Percentiles rank a stretch among this genome's conserved stretches.
Conservation (phyloP, 2,797 vertebrate species). For the Hephaestus fuliginosus region DNA sequence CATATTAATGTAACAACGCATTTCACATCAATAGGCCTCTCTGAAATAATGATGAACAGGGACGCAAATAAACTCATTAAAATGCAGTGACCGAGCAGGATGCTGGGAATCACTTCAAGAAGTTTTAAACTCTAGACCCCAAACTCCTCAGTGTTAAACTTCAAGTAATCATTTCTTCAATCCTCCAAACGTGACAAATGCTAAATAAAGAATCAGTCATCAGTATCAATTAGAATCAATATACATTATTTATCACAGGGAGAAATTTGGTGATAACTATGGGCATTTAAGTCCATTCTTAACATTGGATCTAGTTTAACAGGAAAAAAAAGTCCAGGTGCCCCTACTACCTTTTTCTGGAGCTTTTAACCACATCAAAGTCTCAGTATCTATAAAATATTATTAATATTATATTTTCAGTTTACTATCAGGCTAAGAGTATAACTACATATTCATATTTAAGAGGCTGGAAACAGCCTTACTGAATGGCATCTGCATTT, state of each 20-base stretch:
- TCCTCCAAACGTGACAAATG: slow-evolving; percentile 4
- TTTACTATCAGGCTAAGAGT: not conserved
- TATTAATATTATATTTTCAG: no score
- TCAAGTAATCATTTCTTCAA: not conserved
- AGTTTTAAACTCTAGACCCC: slow-evolving; percentile 29
- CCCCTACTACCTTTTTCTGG: not conserved
- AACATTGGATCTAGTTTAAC: not conserved
- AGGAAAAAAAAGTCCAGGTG: not conserved
- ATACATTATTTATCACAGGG: no score
- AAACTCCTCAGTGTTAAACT: slow-evolving; percentile 21
- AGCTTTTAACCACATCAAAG: not conserved
- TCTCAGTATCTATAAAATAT: not conserved
- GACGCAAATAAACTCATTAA: slow-evolving; percentile 70
- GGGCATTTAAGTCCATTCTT: not conserved
- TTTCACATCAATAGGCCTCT: slow-evolving; percentile 64
- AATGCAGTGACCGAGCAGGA: slow-evolving; percentile 38
- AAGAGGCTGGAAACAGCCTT: not conserved
- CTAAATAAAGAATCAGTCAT: slow-evolving; percentile 9
- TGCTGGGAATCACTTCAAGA: slow-evolving; percentile 48
- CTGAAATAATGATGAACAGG: slow-evolving; percentile 63
- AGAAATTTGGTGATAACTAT: not conserved
- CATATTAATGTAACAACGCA: slow-evolving; percentile 55
- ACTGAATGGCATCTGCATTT: no score
- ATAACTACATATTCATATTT: not conserved
- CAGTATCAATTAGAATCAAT: no score